A percentile compares a stretch with the other conserved stretches of the same genome.
Conservation (phyloP, 2,888 invertebrate genomes). For the Microctonus brassicae region DNA sequence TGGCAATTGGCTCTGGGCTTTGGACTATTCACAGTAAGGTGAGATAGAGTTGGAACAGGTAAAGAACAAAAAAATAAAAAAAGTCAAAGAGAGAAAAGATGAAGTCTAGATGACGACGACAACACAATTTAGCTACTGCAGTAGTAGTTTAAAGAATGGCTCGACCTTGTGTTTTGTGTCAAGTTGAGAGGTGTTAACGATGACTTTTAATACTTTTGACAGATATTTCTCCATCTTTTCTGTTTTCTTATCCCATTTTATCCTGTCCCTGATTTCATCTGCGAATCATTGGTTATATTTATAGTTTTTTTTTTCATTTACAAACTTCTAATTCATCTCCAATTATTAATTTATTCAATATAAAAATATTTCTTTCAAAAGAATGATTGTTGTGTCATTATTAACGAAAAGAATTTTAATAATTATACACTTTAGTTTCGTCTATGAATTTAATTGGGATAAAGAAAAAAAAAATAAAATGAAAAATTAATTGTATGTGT, state of each 20-base stretch:
- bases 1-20: background rate
- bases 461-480: constrained; percentile 20
- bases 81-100: background rate
- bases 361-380: background rate
- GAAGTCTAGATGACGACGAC: constrained; percentile 6
- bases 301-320: no score
- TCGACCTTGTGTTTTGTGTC: constrained; percentile 13
- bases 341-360: background rate
- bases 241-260: background rate
- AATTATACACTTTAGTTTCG: no score
- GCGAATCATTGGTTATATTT: no score
- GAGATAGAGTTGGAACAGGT: background rate
- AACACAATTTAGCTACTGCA: constrained; percentile 26
- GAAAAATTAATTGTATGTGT: background rate
- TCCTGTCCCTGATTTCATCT: background rate
- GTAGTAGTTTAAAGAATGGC: constrained; percentile 9
- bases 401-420: no score
- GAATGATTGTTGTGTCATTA: no score
- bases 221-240: constrained; percentile 12
- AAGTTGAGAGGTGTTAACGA: constrained; percentile 44
- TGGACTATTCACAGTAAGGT: background rate
- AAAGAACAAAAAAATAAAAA: background rate
- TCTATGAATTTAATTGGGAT: no score
- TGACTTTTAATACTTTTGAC: constrained; percentile 34
- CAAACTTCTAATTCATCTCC: background rate